Conservation (phyloP, 2,888 invertebrate species). For the Thera obeliscata region DNA sequence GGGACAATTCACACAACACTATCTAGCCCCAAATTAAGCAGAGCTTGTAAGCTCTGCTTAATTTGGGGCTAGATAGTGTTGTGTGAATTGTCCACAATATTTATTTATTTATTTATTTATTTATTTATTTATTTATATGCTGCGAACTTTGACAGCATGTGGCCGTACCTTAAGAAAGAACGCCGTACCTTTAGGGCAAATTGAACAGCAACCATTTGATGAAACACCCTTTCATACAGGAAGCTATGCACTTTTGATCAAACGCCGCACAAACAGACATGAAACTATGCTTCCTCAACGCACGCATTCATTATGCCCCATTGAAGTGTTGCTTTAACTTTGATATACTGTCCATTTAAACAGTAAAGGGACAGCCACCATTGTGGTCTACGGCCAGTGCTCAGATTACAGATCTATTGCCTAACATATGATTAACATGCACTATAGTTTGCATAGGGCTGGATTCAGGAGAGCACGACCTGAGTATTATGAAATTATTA, state of each 20-base stretch:
- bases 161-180: too few species aligned
- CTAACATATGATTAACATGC: constrained; percentile 54
- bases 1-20: too few species aligned
- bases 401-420: constrained; percentile 54
- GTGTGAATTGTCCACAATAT: too few species aligned
- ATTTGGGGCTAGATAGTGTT: too few species aligned
- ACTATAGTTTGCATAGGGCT: constrained; percentile 41
- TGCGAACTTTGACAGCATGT: too few species aligned
- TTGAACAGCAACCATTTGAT: neutral
- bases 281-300: constrained; percentile 57
- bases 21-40: too few species aligned
- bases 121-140: too few species aligned
- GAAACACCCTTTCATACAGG: neutral
- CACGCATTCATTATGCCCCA: constrained; percentile 68
- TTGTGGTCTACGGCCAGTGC: constrained; percentile 51
- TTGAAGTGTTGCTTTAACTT: constrained; percentile 63
- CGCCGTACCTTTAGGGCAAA: too few species aligned
- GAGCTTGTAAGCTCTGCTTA: too few species aligned
- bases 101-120: too few species aligned
- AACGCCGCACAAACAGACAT: constrained; percentile 37
- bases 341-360: constrained; percentile 69
- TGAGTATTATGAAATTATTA: neutral
- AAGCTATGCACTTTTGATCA: constrained; percentile 22
- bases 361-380: constrained; percentile 59
- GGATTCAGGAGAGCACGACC: constrained; percentile 10